A percentile compares a stretch with the other conserved stretches of the same genome.
Conservation (phyloP, 2,113 vertebrate genomes). For the Macrotus californicus region DNA sequence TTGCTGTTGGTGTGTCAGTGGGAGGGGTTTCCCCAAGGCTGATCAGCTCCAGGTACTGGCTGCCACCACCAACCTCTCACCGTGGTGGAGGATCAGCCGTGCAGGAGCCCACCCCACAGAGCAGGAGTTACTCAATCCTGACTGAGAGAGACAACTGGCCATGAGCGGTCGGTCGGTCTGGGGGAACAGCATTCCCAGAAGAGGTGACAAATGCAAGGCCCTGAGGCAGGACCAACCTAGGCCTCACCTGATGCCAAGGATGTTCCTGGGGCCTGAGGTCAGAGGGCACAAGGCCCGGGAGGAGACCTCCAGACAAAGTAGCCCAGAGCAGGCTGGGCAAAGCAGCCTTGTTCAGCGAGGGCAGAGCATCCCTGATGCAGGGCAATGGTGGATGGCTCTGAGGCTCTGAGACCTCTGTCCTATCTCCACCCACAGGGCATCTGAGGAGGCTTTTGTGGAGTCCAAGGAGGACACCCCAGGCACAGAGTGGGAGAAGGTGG, state of each 20-base stretch:
- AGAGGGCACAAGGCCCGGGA: background rate
- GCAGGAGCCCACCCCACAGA: too few relatives aligned
- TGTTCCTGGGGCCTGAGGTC: background rate
- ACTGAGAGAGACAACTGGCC: background rate
- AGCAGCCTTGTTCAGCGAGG: background rate
- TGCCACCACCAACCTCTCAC: too few relatives aligned
- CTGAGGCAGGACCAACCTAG: background rate
- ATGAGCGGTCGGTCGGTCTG: background rate
- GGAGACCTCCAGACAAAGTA: background rate
- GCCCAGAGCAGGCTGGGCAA: background rate
- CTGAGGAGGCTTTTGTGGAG: conserved; percentile 95
- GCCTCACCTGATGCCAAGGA: background rate
- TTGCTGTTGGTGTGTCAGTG: too few relatives aligned
- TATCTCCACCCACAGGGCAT: conserved; percentile 82
- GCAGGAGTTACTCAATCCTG: background rate
- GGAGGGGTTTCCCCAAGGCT: too few relatives aligned
- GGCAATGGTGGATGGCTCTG: background rate
- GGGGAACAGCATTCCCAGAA: background rate
- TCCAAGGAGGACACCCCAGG: conserved; percentile 89
- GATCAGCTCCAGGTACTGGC: too few relatives aligned
- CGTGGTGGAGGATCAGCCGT: too few relatives aligned
- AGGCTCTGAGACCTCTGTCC: background rate
- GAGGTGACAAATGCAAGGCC: background rate
- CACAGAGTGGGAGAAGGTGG: conserved; percentile 94
- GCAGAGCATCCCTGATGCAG: background rate